These are phyloP conservation scores for Zoanthus gigantus DNA, from an alignment of 92 coral and sea anemone species.

Conservation along the genomic window DNA sequence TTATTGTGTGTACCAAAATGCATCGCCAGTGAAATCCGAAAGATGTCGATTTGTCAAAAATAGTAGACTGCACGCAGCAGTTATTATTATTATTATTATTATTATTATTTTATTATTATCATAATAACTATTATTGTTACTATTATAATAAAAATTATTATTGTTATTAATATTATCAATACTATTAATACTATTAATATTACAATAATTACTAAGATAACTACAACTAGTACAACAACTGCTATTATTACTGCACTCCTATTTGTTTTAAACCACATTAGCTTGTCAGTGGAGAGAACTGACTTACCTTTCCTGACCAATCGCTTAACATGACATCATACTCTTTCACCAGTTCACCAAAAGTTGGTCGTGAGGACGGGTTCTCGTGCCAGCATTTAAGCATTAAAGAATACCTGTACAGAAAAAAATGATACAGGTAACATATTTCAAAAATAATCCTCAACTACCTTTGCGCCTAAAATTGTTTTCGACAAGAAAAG, in stretches of 20 bases:
- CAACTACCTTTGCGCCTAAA: neutral
- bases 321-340: constrained; percentile 82
- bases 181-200: neutral
- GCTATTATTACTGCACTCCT: neutral
- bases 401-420: constrained; percentile 81
- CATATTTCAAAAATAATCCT: neutral
- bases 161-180: neutral
- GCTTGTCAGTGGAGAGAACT: no score
- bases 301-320: constrained; percentile 78
- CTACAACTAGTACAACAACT: neutral
- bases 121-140: neutral
- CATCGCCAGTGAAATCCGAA: no score
- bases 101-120: no score
- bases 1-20: no score
- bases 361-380: constrained; percentile 87
- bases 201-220: neutral
- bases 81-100: no score
- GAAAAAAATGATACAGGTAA: neutral
- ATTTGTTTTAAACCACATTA: neutral
- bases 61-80: no score
- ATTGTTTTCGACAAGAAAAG: neutral
- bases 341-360: constrained; percentile 79
- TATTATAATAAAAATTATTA: neutral
- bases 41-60: no score
- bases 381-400: constrained; percentile 89